Evolutionary conservation across 2,888 invertebrate species (phyloP).

Genomic region (Eilema griseolum): DNA sequence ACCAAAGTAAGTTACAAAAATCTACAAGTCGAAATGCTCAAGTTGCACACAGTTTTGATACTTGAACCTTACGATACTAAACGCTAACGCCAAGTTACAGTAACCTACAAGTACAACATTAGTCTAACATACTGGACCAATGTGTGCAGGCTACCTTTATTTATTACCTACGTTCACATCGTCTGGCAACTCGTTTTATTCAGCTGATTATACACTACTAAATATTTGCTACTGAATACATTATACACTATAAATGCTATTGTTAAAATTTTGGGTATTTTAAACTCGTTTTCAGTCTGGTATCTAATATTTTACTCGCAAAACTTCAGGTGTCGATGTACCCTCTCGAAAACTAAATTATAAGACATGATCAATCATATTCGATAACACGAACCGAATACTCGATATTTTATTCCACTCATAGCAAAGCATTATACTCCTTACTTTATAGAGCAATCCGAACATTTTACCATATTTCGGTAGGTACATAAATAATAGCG

Average conservation of each 20-base stretch:
- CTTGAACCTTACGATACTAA: too few species aligned
- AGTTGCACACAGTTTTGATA: too few species aligned
- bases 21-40: too few species aligned
- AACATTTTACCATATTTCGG: not conserved
- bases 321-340: not conserved
- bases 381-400: slow-evolving; percentile 29
- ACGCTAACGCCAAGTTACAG: not conserved
- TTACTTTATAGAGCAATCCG: not conserved
- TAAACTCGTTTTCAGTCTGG: not conserved
- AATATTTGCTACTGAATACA: not conserved
- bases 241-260: not conserved
- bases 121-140: not conserved
- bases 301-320: not conserved
- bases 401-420: not conserved
- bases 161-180: not conserved
- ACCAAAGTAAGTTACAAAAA: too few species aligned
- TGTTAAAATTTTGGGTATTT: not conserved
- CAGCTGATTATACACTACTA: not conserved
- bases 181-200: not conserved
- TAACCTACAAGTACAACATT: not conserved
- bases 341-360: slow-evolving; percentile 20
- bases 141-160: not conserved
- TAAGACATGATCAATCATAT: slow-evolving; percentile 41
- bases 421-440: not conserved
- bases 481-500: not conserved